Evolutionary conservation across 2,888 invertebrate species (phyloP), one percentile per base, ranked within the genome.

Genomic region (Allygus modestus): DNA sequence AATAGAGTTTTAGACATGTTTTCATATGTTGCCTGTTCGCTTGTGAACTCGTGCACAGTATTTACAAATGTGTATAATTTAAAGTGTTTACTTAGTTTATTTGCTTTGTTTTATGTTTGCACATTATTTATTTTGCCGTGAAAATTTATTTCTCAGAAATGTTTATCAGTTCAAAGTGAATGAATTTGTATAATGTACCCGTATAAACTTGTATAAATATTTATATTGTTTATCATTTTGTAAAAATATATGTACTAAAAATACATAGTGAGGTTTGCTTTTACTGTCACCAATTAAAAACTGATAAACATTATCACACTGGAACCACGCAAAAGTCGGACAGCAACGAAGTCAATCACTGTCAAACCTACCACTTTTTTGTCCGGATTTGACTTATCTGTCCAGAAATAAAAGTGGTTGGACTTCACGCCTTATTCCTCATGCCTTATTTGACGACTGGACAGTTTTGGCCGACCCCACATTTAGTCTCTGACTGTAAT

Each of bases 1-100:
- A 58, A 73, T 83, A 31, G 83, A 83, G 58, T 83, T 83, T 73
- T 83, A 54, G 65, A 71, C 11, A 81, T 58, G 7, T 79, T 69
- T 26, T 71, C 4, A 65, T 5, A 5, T 31, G 15, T 26, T 58
- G 20, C 20, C 20, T 51, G 9, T 51, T 51, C 20, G 11, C 11
- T 54, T 1, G 2, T 54, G 23, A 11, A 54, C 2, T 15, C 11
- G 23, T 23, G 1, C 4, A 23, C 54, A 54, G 54, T 23, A 54
- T 46, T 46, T 37, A 37, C 37, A 46, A 15, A 46, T 46, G 9
- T 46, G 12, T 46, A 15, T 37, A 37, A n/a, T n/a, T 4, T 46
- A 46, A 46, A 15, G 37, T 37, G 4, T 17, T 46, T 46, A 46
- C 12, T 17, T 46, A 46, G 12, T 7, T 46, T 7, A 46, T 46